phyloP scores from a whole-genome alignment of 2,113 vertebrate genomes.

The Aptenodytes patagonicus region DNA sequence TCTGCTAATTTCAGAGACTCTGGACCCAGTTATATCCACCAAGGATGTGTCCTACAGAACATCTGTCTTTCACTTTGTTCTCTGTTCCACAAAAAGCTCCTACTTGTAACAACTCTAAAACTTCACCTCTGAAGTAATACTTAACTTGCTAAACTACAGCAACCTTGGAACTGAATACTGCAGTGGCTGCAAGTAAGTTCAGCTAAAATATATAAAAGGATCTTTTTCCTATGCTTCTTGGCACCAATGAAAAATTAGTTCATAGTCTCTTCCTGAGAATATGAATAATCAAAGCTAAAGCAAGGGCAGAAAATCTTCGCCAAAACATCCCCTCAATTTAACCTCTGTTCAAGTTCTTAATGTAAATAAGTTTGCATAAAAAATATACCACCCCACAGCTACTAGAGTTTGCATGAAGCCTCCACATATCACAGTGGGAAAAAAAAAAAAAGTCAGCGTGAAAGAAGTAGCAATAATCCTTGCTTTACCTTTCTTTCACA shows the following conservation, averaged over 20 bases:
- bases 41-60: neutral
- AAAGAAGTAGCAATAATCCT: neutral
- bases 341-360: neutral
- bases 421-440: neutral
- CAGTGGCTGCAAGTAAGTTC: neutral
- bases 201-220: neutral
- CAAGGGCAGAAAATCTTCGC: neutral
- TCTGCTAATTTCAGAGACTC: neutral
- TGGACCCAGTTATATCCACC: neutral
- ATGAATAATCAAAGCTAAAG: conserved; percentile 7
- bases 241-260: neutral
- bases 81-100: neutral
- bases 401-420: neutral
- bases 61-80: neutral
- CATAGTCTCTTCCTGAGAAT: neutral
- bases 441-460: fast-evolving
- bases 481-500: neutral
- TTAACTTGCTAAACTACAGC: neutral
- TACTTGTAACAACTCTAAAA: neutral
- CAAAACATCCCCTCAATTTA: neutral
- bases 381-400: neutral
- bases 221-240: neutral
- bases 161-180: neutral
- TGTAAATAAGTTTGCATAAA: neutral
- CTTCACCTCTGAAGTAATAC: neutral